These are phyloP conservation scores for Phragmatobia fuliginosa DNA, from an alignment of 2,888 invertebrate genomes.

Conservation along the genomic window DNA sequence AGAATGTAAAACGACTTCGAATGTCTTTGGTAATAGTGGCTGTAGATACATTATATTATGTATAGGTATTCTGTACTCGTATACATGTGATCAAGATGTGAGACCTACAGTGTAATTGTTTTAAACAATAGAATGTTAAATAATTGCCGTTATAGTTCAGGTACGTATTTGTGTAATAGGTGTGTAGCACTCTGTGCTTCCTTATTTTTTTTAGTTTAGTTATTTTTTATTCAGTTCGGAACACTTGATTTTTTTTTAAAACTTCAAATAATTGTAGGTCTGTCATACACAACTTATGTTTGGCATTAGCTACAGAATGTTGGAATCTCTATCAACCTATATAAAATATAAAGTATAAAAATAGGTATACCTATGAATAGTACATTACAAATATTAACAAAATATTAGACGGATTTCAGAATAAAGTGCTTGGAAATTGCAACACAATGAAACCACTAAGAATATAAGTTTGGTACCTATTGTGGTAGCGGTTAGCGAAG, in stretches of 20 bases:
- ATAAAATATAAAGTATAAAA: neutral
- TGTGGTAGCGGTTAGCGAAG: constrained; percentile 2
- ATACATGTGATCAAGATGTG: constrained; percentile 1
- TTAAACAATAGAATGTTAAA: constrained; percentile 11
- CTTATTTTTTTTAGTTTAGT: neutral
- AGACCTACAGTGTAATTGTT: constrained; percentile 1
- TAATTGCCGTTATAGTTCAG: constrained; percentile 4
- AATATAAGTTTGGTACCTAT: neutral
- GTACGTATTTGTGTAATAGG: neutral
- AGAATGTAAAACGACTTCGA: neutral
- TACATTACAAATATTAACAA: neutral
- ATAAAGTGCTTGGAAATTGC: neutral
- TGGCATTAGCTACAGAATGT: neutral
- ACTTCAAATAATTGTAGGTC: neutral
- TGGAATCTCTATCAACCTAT: neutral
- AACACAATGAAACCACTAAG: constrained; percentile 1
- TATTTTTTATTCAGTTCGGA: no score
- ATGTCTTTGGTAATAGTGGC: neutral
- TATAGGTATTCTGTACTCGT: neutral
- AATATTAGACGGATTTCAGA: neutral
- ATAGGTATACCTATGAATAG: neutral
- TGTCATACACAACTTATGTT: neutral
- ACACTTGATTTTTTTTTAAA: neutral
- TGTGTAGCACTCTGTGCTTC: neutral
- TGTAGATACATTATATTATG: neutral